Evolutionary conservation across 2,888 invertebrate genomes (phyloP).

Genomic region (Nomada hirtipes): DNA sequence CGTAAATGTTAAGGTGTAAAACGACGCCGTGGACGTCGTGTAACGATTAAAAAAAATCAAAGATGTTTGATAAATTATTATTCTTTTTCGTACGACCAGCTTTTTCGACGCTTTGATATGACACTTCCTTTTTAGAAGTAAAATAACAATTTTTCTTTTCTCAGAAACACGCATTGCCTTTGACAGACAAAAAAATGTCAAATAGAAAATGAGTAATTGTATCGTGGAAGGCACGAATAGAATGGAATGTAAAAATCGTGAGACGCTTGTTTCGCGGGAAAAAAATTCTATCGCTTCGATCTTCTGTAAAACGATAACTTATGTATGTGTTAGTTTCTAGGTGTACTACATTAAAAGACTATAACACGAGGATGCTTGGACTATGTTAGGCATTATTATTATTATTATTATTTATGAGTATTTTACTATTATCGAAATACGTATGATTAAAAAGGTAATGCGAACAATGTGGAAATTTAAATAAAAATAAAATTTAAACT

Average conservation of each 20-base stretch:
- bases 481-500: conserved; percentile 67
- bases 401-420: conserved; percentile 83
- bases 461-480: conserved; percentile 69
- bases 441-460: conserved; percentile 76
- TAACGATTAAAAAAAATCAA: conserved; percentile 32
- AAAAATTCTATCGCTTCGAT: conserved; percentile 14
- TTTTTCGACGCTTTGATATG: conserved; percentile 63
- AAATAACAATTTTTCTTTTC: conserved; percentile 9
- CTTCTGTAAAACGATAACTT: conserved; percentile 71
- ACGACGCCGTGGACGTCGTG: conserved; percentile 23
- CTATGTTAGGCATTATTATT: conserved; percentile 78
- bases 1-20: conserved; percentile 17
- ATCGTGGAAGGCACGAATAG: conserved; percentile 14
- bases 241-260: not conserved
- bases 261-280: not conserved
- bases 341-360: conserved; percentile 79
- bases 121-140: conserved; percentile 46
- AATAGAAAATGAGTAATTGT: conserved; percentile 11
- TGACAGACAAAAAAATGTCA: not conserved
- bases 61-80: conserved; percentile 61
- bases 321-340: conserved; percentile 80
- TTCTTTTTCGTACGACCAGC: conserved; percentile 57
- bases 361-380: conserved; percentile 78
- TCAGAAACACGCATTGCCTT: conserved; percentile 65
- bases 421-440: conserved; percentile 79